Conservation (phyloP, 2,797 vertebrate species). For the Novumbra hubbsi region DNA sequence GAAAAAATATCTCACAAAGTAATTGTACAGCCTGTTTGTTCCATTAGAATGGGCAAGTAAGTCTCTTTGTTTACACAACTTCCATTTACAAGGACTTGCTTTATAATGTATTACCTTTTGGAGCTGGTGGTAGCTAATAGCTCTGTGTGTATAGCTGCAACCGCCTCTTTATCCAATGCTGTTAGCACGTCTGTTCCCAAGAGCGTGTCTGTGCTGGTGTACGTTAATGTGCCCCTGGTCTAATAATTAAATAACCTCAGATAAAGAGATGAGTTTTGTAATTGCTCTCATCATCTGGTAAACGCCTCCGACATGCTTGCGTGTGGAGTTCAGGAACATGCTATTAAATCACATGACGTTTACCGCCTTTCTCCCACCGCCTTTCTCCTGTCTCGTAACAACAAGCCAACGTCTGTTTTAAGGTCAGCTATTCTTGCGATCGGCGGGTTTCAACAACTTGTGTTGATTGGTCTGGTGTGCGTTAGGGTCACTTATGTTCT, state of each 20-base stretch:
- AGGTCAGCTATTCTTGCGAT: conserved; percentile 15
- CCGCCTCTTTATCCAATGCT: conserved; percentile 22
- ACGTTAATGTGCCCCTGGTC: conserved; percentile 36
- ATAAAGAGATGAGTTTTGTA: conserved; percentile 62
- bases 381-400: conserved; percentile 2
- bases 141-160: conserved; percentile 1
- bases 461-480: conserved; percentile 8
- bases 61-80: background rate
- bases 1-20: background rate
- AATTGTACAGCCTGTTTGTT: background rate
- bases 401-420: conserved; percentile 12
- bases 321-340: conserved; percentile 10
- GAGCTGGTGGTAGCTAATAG: conserved; percentile 11
- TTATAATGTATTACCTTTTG: conserved; percentile 18
- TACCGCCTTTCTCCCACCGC: conserved; percentile 16
- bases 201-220: conserved; percentile 20
- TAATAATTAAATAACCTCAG: conserved; percentile 64
- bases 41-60: background rate
- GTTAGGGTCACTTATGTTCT: conserved; percentile 14
- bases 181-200: conserved; percentile 20
- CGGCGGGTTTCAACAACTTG: conserved; percentile 2
- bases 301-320: conserved; percentile 35
- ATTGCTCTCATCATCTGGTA: conserved; percentile 62
- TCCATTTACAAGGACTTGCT: conserved; percentile 19
- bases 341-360: conserved; percentile 14